phyloP scores from a whole-genome alignment of 2,888 invertebrate genomes.

The Stegana nigrithorax region DNA sequence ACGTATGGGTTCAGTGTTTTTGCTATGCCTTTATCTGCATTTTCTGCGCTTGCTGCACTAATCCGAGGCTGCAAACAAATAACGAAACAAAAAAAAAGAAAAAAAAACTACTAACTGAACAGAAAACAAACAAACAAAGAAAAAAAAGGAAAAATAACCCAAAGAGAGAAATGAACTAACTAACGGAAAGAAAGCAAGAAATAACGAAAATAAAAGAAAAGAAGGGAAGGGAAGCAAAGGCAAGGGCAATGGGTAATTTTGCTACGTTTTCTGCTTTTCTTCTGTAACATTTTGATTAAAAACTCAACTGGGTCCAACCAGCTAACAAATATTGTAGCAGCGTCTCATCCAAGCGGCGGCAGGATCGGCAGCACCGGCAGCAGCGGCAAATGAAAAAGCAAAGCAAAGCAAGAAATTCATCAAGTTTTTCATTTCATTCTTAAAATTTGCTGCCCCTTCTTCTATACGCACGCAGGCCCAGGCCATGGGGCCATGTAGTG shows the following conservation, averaged over 20 bases:
- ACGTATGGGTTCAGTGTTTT: constrained; percentile 25
- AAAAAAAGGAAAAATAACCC: background rate
- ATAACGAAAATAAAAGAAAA: background rate
- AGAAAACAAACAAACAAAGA: too few species aligned
- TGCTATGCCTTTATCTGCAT: constrained; percentile 38
- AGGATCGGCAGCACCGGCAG: background rate
- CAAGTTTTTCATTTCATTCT: constrained; percentile 45
- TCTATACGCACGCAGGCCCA: background rate
- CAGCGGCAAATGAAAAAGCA: constrained; percentile 16
- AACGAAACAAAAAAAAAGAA: background rate
- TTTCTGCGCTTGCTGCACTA: constrained; percentile 41
- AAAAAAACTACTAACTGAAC: too few species aligned
- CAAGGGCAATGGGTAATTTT: constrained; percentile 17
- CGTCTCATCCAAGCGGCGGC: background rate
- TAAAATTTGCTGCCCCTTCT: constrained; percentile 7
- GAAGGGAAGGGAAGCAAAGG: background rate
- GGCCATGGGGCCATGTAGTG: background rate
- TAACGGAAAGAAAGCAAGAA: background rate
- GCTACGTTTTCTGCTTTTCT: constrained; percentile 31
- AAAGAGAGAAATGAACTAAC: too few species aligned
- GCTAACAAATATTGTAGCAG: constrained; percentile 48
- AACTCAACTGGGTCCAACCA: constrained; percentile 54
- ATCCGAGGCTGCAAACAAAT: constrained; percentile 40
- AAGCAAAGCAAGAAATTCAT: constrained; percentile 39
- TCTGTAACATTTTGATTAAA: constrained; percentile 58